These are phyloP conservation scores for Gadopsis bispinosus DNA, from an alignment of 2,797 vertebrate species.

Conservation along the genomic window DNA sequence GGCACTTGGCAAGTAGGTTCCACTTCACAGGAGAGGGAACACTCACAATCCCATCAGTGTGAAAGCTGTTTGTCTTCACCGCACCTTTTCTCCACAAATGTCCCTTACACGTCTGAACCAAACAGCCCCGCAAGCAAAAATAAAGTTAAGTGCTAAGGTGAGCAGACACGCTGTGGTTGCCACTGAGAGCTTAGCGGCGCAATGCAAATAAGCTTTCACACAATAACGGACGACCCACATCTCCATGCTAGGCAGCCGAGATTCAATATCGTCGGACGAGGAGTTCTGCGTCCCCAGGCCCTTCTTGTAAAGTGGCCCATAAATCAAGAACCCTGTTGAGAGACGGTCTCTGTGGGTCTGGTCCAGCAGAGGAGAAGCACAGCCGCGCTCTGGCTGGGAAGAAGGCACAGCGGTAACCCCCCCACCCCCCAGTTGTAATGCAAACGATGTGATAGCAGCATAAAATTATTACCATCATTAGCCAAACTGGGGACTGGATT, in stretches of 20 bases:
- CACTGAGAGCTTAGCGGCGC: conserved; percentile 60
- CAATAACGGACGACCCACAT: conserved; percentile 66
- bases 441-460: conserved; percentile 38
- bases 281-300: conserved; percentile 70
- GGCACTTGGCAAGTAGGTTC: conserved; percentile 2
- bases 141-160: conserved; percentile 50
- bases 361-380: conserved; percentile 45
- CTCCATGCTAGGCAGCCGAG: conserved; percentile 65
- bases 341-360: conserved; percentile 70
- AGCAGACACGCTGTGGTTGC: conserved; percentile 66
- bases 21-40: conserved; percentile 3
- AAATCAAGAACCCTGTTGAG: conserved; percentile 81
- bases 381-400: conserved; percentile 32
- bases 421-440: conserved; percentile 13
- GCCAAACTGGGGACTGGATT: conserved; percentile 56
- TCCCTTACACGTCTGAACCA: conserved; percentile 29
- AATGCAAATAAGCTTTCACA: conserved; percentile 76
- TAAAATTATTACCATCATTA: conserved; percentile 62
- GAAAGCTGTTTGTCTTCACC: conserved; percentile 34
- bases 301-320: conserved; percentile 79
- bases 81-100: conserved; percentile 27
- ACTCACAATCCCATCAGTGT: conserved; percentile 10
- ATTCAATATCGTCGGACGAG: conserved; percentile 78
- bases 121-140: conserved; percentile 50
- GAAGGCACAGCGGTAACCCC: conserved; percentile 15